Evolutionary conservation across 2,797 vertebrate species (phyloP).

Genomic region (Thripadectes ignobilis): DNA sequence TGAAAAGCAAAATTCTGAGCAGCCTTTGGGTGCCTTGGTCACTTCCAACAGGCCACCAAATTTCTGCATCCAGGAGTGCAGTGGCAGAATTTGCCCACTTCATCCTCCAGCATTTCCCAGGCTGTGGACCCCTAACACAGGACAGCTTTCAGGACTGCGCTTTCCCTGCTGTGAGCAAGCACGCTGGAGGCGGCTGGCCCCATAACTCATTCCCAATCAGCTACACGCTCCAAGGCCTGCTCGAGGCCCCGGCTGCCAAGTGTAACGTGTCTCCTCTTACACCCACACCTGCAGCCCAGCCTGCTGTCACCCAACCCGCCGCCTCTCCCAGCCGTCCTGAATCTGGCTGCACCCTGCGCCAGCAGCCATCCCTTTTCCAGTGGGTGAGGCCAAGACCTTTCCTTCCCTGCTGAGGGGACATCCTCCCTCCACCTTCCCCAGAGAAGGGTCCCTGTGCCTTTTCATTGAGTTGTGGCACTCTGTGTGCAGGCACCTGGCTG

Average conservation of each 20-base stretch:
- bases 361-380: neutral
- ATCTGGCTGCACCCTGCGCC: neutral
- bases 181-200: neutral
- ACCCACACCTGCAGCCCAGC: slow-evolving; percentile 42
- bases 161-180: neutral
- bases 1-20: neutral
- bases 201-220: slow-evolving; percentile 50
- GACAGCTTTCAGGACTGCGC: fast-evolving
- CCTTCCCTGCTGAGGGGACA: fast-evolving
- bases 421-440: neutral
- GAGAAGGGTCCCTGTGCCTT: neutral
- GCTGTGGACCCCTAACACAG: neutral
- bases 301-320: neutral
- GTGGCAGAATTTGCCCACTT: neutral
- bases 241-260: slow-evolving; percentile 2
- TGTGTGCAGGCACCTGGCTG: neutral
- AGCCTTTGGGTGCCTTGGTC: neutral
- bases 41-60: neutral
- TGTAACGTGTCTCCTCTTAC: slow-evolving; percentile 32
- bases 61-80: neutral
- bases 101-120: fast-evolving
- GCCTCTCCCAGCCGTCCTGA: neutral
- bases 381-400: neutral
- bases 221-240: neutral
- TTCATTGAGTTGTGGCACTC: fast-evolving